Evolutionary conservation across 2,113 vertebrate genomes (phyloP).

Genomic region (Himantopus leucocephalus): DNA sequence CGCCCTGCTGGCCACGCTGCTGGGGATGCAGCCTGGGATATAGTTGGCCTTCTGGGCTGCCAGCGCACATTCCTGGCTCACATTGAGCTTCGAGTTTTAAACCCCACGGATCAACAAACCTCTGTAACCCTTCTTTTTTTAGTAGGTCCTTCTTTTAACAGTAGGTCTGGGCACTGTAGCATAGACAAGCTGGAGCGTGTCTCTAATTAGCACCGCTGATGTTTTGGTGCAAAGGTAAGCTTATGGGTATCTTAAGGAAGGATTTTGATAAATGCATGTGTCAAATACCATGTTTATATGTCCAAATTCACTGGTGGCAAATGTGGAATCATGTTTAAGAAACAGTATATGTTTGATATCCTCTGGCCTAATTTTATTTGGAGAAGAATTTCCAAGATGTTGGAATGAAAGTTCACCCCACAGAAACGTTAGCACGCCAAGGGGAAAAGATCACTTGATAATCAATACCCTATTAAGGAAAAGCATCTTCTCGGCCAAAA

Average conservation of each 20-base stretch:
- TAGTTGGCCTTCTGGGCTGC: too few species aligned
- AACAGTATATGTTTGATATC: background rate
- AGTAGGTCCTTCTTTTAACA: background rate
- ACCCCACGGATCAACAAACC: accelerated
- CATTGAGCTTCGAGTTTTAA: background rate
- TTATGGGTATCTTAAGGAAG: background rate
- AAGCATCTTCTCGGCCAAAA: background rate
- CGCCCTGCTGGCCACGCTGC: too few species aligned
- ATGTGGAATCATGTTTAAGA: background rate
- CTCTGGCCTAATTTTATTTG: background rate
- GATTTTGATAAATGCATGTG: background rate
- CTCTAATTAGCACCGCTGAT: background rate
- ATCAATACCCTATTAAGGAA: background rate
- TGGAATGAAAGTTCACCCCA: background rate
- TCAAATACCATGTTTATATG: background rate
- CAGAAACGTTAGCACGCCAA: background rate
- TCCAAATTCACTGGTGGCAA: background rate
- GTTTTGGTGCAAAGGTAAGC: background rate
- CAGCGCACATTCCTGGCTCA: too few species aligned
- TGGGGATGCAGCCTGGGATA: too few species aligned
- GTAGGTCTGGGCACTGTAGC: background rate
- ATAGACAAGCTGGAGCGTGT: background rate
- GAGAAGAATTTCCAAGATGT: background rate
- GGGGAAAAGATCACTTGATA: background rate
- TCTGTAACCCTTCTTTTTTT: background rate